Base-by-base conservation (phyloP, 2,113 vertebrate species). In the Salvelinus alpinus region DNA sequence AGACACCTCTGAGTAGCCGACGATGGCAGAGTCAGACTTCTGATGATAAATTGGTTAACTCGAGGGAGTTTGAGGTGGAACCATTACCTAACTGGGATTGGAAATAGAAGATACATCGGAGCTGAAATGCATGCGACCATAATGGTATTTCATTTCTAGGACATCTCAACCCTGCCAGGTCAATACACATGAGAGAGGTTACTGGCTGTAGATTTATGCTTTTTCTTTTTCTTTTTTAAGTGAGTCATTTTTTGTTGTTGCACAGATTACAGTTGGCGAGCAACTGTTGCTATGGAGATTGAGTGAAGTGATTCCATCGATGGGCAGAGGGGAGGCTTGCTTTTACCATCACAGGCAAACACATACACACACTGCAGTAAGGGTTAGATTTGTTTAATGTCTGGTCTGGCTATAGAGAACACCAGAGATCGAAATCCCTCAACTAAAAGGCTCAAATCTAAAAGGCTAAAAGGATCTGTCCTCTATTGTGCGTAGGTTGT, bases 271-370 rank as follows among this genome's bases (percentile, higher is more conserved):
- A 87, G 79, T 78, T 64, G 74, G 64, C 82, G 86, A 90, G 90
- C 88, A 91, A 91, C 90, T 88, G 91, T 94, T 93, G 91, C 91
- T 90, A 93, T 92, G 91, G 93, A 85, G 89, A 93, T 90, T 67
- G 84, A 86, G 86, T 85, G 81, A 89, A 89, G 90, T 88, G 83
- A 79, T 85, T 79, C 81, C 82, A 82, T 78, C 77, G 79, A 86
- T 78, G 84, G 87, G 80, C 73, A 73, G 77, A 38, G 69, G 77
- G 64, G 76, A 75, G 67, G 72, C 60, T 75, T 72, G 66, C 54
- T 51, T 66, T 75, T 72, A 66, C 48, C 59, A 4, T 13, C 2
- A 47, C 68, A 73, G 67, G 60, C 60, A n/a, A 64, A 54, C 51
- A 54, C 51, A 54, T 5, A 70, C 68, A 16, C 31, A 47, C 20